Evolutionary conservation across 2,888 invertebrate species (phyloP).

Genomic region (Capitulum mitella): DNA sequence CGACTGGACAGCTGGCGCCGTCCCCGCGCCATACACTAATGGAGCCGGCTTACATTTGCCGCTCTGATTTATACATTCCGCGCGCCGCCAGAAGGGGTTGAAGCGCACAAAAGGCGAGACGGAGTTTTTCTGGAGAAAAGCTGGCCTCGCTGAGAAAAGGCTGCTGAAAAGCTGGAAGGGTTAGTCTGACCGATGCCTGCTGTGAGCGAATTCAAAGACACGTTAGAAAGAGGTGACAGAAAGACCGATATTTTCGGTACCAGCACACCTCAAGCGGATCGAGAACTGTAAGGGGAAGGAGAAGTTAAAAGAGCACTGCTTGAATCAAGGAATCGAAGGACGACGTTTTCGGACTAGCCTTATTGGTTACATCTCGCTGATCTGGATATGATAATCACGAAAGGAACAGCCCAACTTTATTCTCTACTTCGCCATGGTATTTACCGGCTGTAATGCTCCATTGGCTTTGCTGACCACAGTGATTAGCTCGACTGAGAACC

Average conservation of each 20-base stretch:
- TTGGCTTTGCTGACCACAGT: no score
- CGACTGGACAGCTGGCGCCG: not conserved
- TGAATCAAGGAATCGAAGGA: no score
- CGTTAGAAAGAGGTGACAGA: not conserved
- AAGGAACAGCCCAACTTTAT: no score
- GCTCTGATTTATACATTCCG: slow-evolving; percentile 7
- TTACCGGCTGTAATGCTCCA: no score
- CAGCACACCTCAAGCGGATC: not conserved
- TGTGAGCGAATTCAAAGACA: not conserved
- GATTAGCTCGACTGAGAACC: no score
- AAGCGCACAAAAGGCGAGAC: not conserved
- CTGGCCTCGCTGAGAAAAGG: not conserved
- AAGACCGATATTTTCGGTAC: not conserved
- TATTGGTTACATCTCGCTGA: no score
- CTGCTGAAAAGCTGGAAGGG: slow-evolving; percentile 1
- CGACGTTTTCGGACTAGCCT: no score
- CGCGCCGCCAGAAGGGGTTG: not conserved
- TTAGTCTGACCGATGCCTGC: not conserved
- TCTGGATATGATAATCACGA: no score
- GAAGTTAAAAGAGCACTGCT: not conserved
- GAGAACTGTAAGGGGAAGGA: not conserved
- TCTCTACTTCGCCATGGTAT: no score
- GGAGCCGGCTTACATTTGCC: slow-evolving; percentile 5
- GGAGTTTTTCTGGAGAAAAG: not conserved
- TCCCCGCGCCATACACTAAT: not conserved